These are phyloP conservation scores for Formicarius rufipectus DNA, from an alignment of 2,113 vertebrate genomes.

Conservation along the genomic window DNA sequence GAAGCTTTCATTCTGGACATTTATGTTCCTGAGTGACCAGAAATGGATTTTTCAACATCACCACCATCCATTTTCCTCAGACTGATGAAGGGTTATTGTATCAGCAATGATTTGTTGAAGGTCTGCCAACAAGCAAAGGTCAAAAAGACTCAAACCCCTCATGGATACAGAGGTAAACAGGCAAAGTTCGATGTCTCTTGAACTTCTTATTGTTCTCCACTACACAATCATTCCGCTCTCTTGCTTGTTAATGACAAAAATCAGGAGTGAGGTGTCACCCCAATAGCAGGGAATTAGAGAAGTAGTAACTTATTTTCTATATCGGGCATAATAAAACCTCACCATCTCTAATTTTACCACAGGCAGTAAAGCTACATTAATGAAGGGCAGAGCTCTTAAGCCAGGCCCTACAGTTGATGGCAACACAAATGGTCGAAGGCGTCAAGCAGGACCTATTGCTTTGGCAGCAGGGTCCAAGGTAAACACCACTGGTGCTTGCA, in stretches of 20 bases:
- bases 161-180: neutral
- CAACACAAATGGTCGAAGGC: neutral
- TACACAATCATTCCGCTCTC: neutral
- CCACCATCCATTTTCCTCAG: neutral
- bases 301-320: neutral
- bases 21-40: neutral
- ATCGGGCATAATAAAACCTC: neutral
- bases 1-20: neutral
- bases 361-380: neutral
- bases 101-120: neutral
- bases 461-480: neutral
- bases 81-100: neutral
- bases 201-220: neutral
- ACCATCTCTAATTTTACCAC: neutral
- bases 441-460: neutral
- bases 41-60: slow-evolving; percentile 17
- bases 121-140: slow-evolving; percentile 1
- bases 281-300: neutral
- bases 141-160: neutral
- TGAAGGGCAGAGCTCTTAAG: neutral
- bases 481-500: neutral
- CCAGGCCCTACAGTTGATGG: neutral
- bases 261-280: neutral
- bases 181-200: neutral
- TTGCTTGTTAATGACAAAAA: neutral